A percentile compares a stretch with the other conserved stretches of the same genome.
Evolutionary conservation across 2,113 vertebrate species (phyloP).

Genomic region (Choloepus hoffmanni): DNA sequence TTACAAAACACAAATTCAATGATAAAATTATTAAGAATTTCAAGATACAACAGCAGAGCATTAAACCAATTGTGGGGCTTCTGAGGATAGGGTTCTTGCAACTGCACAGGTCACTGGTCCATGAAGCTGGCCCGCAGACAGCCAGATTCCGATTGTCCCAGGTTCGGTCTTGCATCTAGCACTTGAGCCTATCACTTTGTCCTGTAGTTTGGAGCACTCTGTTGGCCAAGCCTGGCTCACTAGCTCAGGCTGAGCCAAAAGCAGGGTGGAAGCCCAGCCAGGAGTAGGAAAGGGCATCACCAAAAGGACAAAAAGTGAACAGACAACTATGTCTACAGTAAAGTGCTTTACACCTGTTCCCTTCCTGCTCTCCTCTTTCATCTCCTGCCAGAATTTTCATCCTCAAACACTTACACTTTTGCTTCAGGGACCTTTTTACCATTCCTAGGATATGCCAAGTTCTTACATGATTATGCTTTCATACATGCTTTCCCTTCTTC

Average conservation of each 20-base stretch:
- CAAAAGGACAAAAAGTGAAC: background rate
- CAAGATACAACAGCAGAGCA: background rate
- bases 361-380: background rate
- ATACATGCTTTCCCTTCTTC: background rate
- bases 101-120: background rate
- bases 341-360: background rate
- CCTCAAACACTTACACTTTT: background rate
- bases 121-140: background rate
- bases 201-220: background rate
- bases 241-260: background rate
- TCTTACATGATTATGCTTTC: background rate
- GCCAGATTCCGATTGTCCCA: background rate
- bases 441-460: background rate
- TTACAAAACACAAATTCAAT: background rate
- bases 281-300: background rate
- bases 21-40: conserved; percentile 24
- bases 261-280: background rate
- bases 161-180: background rate
- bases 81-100: background rate
- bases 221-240: background rate
- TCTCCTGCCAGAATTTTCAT: conserved; percentile 18
- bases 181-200: background rate
- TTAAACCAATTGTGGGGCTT: background rate
- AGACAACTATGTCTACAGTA: background rate
- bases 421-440: background rate